Evolutionary conservation across 2,888 invertebrate genomes (phyloP).

Genomic region (Epirrhoe tristata): DNA sequence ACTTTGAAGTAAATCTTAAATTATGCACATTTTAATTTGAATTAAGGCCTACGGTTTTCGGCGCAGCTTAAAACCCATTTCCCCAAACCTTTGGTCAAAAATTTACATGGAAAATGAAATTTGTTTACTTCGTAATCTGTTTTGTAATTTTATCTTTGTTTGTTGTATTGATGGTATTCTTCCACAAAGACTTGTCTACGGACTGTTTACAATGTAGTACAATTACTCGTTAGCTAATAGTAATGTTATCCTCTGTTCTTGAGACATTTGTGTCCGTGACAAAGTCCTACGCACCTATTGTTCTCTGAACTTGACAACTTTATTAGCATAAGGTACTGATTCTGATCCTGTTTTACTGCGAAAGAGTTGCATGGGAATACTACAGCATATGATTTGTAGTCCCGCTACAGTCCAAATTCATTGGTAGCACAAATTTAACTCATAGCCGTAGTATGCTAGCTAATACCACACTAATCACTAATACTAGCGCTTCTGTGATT

Average conservation of each 20-base stretch:
- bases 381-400: no score
- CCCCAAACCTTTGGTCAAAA: conserved; percentile 11
- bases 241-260: conserved; percentile 37
- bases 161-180: conserved; percentile 10
- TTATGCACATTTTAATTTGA: conserved; percentile 12
- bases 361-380: neutral
- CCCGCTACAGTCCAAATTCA: no score
- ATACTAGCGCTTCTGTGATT: no score
- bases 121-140: neutral
- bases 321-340: conserved; percentile 30
- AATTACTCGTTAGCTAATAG: conserved; percentile 35
- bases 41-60: conserved; percentile 7
- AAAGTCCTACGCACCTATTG: conserved; percentile 44
- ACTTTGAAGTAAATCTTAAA: conserved; percentile 37
- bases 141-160: neutral
- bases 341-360: conserved; percentile 3
- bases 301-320: conserved; percentile 43
- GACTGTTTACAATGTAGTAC: conserved; percentile 26
- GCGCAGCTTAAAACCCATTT: neutral
- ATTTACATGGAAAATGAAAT: neutral
- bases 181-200: conserved; percentile 31
- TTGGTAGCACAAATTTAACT: no score
- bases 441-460: no score
- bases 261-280: conserved; percentile 36
- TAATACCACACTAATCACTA: no score